Base-by-base conservation (phyloP, 2,113 vertebrate species). In the Raphicerus campestris region DNA sequence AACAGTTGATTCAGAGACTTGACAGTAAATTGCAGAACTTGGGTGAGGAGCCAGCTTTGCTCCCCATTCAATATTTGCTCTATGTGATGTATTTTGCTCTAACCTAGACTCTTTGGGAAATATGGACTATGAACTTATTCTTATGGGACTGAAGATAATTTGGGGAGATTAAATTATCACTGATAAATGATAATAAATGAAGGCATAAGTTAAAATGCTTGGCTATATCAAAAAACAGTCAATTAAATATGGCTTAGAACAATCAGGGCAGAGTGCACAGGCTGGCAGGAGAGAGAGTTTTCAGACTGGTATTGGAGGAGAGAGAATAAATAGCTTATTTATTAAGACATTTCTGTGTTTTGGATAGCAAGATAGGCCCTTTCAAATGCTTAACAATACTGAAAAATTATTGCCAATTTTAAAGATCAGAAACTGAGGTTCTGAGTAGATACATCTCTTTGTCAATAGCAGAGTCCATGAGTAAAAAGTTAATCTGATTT, bases 71-170 rank as follows among this genome's bases (percentile, higher is more conserved):
- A 4, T 15, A 49, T 49, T 75, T 56, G 7, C 14, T 83, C 10
- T 9, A 0, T 9, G 6, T 39, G 39, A 24, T 15, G 17, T 4
- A 6, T 7, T 28, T 4, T n/a, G 24, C 20, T 80, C 26, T 10
- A 26, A 2, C 15, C 4, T 10, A 17, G 1, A 75, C 4, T 39
- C 10, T 16, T 14, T 51, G 10, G 51, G 39, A 28, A 83, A 55
- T 45, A 14, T 6, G 7, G 19, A 51, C 0, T 32, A 30, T 60
- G 7, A 1, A 30, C 24, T 19, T 56, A 24, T 15, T 35, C 13
- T 39, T 87, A 28, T 24, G n/a, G 28, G 75, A 32, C 1, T 63
- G 30, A 95, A 87, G n/a, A 45, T 91, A 70, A 45, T 35, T 20
- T 32, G 15, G 28, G 17, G 28, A 66, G 22, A 78, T 75, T 42